Percentiles rank a stretch among this genome's conserved stretches.
These are phyloP conservation scores for Hipparchia sbordonii DNA, from an alignment of 2,888 invertebrate genomes.

Conservation along the genomic window DNA sequence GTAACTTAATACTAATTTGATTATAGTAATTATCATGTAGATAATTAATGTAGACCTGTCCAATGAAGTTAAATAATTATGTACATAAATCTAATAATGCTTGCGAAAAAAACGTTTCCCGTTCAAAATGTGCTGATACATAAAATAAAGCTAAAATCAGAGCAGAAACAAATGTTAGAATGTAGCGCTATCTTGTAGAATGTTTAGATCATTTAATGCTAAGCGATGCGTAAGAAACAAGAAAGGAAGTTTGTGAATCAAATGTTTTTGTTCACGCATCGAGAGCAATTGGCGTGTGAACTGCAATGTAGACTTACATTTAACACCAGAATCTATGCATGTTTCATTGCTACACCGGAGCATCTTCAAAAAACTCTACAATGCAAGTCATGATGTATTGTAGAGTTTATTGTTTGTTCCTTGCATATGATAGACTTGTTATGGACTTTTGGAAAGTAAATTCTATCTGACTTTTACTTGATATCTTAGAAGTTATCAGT, in stretches of 20 bases:
- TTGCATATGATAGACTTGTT: no score
- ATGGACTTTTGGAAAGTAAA: no score
- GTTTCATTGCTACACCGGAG: no score
- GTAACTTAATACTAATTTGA: not conserved
- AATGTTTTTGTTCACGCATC: conserved; percentile 11
- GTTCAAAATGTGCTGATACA: conserved; percentile 2
- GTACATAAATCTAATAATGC: not conserved
- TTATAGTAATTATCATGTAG: not conserved
- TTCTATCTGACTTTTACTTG: no score
- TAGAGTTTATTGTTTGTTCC: no score
- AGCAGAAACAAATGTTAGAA: conserved; percentile 1
- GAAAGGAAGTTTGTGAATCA: conserved; percentile 7
- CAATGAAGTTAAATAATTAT: no score
- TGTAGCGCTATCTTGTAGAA: conserved; percentile 3
- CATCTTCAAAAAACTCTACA: no score
- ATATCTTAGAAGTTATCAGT: no score
- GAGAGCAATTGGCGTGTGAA: conserved; percentile 1
- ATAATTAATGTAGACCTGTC: no score
- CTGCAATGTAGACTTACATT: not conserved
- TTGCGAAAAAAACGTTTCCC: conserved; percentile 2
- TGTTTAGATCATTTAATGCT: conserved; percentile 11
- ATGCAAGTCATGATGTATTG: no score
- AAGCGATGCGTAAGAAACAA: conserved; percentile 13
- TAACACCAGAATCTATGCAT: no score
- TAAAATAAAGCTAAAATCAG: not conserved